Percentiles rank a stretch among this genome's conserved stretches.
Conservation (phyloP, 2,113 vertebrate genomes). For the Bambusicola thoracicus region DNA sequence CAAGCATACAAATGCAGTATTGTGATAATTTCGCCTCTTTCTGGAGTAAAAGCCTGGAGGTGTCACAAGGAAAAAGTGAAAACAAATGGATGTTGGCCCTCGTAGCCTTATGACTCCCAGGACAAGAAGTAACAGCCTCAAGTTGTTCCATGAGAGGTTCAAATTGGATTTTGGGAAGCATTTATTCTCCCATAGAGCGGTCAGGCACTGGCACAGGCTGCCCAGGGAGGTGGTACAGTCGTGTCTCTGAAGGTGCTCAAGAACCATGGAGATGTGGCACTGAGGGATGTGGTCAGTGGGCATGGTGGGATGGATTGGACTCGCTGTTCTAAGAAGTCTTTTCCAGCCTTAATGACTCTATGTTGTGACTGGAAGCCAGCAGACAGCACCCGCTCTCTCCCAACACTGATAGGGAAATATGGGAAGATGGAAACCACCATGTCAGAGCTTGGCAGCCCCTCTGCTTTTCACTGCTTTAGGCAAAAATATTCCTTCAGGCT, state of each 20-base stretch:
- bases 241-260: too few species aligned
- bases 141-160: too few species aligned
- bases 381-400: neutral
- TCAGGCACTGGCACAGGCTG: too few species aligned
- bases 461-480: neutral
- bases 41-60: neutral
- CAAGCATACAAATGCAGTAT: neutral
- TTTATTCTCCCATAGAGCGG: too few species aligned
- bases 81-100: neutral
- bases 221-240: too few species aligned
- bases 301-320: too few species aligned
- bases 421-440: neutral
- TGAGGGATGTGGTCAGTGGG: too few species aligned
- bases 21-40: neutral
- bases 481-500: neutral
- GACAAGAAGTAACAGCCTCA: too few species aligned
- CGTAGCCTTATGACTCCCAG: neutral
- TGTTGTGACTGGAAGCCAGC: neutral
- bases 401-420: rapidly evolving
- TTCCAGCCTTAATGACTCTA: neutral
- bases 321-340: too few species aligned
- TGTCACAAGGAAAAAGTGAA: neutral
- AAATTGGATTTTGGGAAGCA: too few species aligned
- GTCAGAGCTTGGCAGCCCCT: neutral
- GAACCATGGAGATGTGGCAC: too few species aligned